Evolutionary conservation across 2,797 vertebrate species (phyloP).

Genomic region (Eutrigla gurnardus): DNA sequence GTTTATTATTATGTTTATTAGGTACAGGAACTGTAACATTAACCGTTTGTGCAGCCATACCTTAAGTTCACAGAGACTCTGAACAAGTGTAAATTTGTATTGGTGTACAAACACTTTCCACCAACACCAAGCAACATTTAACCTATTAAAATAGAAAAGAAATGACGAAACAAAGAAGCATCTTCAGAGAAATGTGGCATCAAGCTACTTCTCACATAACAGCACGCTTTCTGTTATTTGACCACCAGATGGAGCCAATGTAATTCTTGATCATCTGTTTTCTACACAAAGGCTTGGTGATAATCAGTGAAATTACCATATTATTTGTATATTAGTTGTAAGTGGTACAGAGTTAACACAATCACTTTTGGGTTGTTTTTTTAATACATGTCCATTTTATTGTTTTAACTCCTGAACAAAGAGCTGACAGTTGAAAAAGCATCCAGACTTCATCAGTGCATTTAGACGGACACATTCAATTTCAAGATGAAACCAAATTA

Average conservation of each 20-base stretch:
- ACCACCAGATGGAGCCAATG: slow-evolving; percentile 16
- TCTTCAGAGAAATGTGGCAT: neutral
- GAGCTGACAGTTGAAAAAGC: neutral
- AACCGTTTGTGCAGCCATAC: neutral
- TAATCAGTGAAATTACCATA: neutral
- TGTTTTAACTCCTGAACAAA: neutral
- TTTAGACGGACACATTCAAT: neutral
- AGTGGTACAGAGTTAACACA: neutral
- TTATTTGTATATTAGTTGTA: neutral
- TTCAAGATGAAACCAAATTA: neutral
- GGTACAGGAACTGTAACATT: neutral
- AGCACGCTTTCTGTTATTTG: neutral
- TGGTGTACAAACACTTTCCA: neutral
- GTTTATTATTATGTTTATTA: neutral
- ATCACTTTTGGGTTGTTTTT: neutral
- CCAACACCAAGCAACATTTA: neutral
- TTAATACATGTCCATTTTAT: neutral
- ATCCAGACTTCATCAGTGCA: neutral
- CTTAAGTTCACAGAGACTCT: neutral
- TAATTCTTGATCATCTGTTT: too few species aligned
- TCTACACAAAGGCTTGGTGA: neutral
- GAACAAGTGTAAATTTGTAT: too few species aligned
- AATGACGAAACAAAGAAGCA: neutral
- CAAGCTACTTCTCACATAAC: neutral
- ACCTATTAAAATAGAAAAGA: too few species aligned